phyloP scores from a whole-genome alignment of 2,113 vertebrate genomes.

The Chaetodon trifascialis region DNA sequence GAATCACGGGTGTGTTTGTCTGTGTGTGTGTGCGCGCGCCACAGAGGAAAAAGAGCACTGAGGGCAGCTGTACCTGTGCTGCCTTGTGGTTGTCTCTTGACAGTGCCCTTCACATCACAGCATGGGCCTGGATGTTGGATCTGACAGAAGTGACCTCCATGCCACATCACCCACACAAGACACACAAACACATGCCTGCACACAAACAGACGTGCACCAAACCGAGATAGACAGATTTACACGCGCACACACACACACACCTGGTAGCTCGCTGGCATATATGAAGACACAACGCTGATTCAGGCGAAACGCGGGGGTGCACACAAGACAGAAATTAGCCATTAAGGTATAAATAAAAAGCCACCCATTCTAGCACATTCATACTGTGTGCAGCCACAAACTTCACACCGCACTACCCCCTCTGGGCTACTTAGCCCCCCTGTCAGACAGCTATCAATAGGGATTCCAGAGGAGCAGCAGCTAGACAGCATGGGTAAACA shows the following conservation, averaged over 20 bases:
- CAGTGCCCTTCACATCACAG: constrained; percentile 89
- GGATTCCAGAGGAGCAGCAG: constrained; percentile 81
- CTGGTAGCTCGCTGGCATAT: constrained; percentile 35
- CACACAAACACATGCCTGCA: constrained; percentile 71
- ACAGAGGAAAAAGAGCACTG: constrained; percentile 72
- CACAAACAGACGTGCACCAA: constrained; percentile 33
- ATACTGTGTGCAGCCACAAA: constrained; percentile 24
- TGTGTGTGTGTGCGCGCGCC: constrained; percentile 32
- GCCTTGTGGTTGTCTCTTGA: constrained; percentile 86
- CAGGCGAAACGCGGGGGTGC: background rate
- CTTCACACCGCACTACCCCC: constrained; percentile 34
- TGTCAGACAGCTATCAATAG: constrained; percentile 86
- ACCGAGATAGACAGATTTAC: constrained; percentile 33
- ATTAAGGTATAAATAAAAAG: constrained; percentile 1
- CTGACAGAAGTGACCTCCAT: constrained; percentile 89
- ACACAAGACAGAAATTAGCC: background rate
- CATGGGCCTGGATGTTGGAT: constrained; percentile 83
- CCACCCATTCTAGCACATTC: constrained; percentile 13
- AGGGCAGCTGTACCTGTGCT: constrained; percentile 86
- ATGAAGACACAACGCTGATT: constrained; percentile 2
- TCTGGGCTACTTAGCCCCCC: constrained; percentile 66
- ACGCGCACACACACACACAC: constrained; percentile 37
- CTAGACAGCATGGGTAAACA: constrained; percentile 80
- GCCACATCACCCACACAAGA: constrained; percentile 71
- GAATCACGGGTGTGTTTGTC: constrained; percentile 44